Evolutionary conservation across 1,140 invertebrate genomes (phyloP).

Genomic region (Ooceraea biroi): DNA sequence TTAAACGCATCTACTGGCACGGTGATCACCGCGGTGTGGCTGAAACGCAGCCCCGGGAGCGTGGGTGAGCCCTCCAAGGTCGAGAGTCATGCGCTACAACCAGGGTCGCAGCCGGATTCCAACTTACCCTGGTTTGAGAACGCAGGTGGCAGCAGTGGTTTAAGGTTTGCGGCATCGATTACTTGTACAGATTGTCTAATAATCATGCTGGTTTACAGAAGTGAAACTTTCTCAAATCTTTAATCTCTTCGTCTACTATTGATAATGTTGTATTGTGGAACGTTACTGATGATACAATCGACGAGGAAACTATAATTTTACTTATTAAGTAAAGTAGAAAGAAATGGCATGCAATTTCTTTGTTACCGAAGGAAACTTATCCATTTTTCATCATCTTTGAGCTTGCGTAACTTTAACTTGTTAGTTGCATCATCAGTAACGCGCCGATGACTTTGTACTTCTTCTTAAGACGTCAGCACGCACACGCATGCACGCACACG

Average conservation of each 20-base stretch:
- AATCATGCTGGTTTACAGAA: constrained; percentile 16
- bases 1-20: constrained; percentile 88
- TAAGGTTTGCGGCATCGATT: constrained; percentile 72
- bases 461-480: constrained; percentile 11
- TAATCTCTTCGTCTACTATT: background rate
- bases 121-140: constrained; percentile 87
- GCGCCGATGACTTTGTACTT: background rate
- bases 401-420: no score
- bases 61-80: constrained; percentile 86
- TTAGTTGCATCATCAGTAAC: background rate
- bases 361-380: no score
- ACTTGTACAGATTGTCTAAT: background rate
- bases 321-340: background rate
- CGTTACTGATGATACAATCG: background rate
- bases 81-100: constrained; percentile 83
- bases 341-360: no score
- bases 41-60: constrained; percentile 86
- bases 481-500: constrained; percentile 30
- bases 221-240: constrained; percentile 5
- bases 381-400: no score
- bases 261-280: background rate
- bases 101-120: constrained; percentile 86
- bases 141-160: constrained; percentile 64
- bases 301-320: background rate
- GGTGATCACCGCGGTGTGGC: constrained; percentile 87